Percentiles rank a stretch among this genome's conserved stretches.
phyloP scores from a whole-genome alignment of 2,888 invertebrate species.

The Acanthosepion lycidas region DNA sequence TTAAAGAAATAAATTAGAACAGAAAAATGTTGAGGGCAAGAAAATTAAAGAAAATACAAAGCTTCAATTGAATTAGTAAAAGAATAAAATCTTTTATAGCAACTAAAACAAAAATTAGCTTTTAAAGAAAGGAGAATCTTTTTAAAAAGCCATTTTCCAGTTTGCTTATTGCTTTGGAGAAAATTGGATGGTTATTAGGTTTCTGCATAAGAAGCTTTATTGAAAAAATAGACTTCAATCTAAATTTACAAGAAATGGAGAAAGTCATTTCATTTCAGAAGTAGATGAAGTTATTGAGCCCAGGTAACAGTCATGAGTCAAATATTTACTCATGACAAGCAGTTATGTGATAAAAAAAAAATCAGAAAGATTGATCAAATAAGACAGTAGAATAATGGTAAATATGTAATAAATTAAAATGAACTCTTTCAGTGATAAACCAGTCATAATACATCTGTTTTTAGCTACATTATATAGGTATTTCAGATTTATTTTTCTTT shows the following conservation, averaged over 20 bases:
- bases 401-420: not conserved
- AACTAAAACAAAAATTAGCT: not conserved
- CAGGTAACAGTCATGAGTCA: too few species aligned
- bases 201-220: not conserved
- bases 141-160: not conserved
- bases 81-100: not conserved
- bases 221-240: too few species aligned
- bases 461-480: not conserved
- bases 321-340: too few species aligned
- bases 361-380: too few species aligned
- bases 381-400: too few species aligned
- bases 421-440: not conserved
- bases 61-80: conserved; percentile 4
- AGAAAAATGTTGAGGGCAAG: not conserved
- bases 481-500: too few species aligned
- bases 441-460: not conserved
- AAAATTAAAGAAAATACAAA: not conserved
- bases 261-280: too few species aligned
- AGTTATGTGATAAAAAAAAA: too few species aligned
- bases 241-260: too few species aligned
- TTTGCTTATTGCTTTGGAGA: not conserved
- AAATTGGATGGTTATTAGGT: not conserved
- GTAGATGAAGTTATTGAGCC: too few species aligned
- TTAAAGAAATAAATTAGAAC: not conserved
- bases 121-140: not conserved